These are phyloP conservation scores for Euwallacea fornicatus DNA, from an alignment of 1,140 invertebrate genomes.

Conservation along the genomic window DNA sequence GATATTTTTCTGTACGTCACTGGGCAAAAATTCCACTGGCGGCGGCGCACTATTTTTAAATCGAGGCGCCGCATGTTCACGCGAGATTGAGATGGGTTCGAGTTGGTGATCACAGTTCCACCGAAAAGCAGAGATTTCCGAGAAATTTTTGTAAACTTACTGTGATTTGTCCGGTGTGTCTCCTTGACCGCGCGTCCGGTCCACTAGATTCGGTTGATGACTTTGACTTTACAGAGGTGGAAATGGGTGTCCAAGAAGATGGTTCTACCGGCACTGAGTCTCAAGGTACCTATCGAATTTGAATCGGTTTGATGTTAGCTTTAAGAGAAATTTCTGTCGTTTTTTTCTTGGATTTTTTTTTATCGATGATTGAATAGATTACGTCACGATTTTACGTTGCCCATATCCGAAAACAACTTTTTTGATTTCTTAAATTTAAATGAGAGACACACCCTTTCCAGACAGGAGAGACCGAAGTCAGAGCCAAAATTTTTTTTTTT, in stretches of 20 bases:
- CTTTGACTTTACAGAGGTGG: slow-evolving; percentile 10
- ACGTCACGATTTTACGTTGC: not conserved
- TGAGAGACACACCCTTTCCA: too few relatives aligned
- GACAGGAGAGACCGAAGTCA: too few relatives aligned
- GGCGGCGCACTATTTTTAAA: slow-evolving; percentile 24
- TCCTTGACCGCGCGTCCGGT: not conserved
- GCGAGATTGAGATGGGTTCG: slow-evolving; percentile 1
- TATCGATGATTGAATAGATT: not conserved
- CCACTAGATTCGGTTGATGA: slow-evolving; percentile 19
- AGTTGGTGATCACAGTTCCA: slow-evolving; percentile 1
- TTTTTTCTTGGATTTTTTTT: not conserved
- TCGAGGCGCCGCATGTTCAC: slow-evolving; percentile 19
- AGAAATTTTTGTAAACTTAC: slow-evolving; percentile 33
- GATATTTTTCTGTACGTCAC: slow-evolving; percentile 3
- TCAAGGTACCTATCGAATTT: slow-evolving; percentile 11
- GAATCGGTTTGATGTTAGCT: not conserved
- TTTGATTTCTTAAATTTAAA: too few relatives aligned
- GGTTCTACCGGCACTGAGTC: not conserved
- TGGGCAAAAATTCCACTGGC: slow-evolving; percentile 9
- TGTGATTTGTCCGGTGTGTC: slow-evolving; percentile 14
- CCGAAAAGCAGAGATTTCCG: slow-evolving; percentile 18
- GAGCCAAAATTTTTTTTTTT: too few relatives aligned
- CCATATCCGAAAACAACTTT: not conserved
- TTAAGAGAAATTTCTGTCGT: not conserved
- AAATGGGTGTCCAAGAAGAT: slow-evolving; percentile 10